phyloP scores from a whole-genome alignment of 1,140 invertebrate genomes.

The Lucilia sericata region DNA sequence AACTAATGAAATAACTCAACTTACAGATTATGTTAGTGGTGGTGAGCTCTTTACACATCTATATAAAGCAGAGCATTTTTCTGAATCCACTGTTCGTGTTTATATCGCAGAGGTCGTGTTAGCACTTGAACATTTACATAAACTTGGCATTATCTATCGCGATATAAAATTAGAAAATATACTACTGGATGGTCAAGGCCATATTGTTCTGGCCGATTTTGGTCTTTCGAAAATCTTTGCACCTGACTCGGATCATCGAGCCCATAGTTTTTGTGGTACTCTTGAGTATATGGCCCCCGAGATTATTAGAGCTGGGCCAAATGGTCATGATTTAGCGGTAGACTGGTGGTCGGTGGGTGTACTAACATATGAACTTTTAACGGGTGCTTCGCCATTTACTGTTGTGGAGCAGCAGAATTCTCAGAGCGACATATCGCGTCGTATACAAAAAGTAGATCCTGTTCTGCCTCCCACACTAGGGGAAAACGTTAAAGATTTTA shows the following conservation, averaged over 20 bases:
- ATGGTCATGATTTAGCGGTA: constrained; percentile 92
- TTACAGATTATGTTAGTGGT: constrained; percentile 91
- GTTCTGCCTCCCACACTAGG: constrained; percentile 82
- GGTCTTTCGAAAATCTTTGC: constrained; percentile 86
- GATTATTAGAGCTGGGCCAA: constrained; percentile 83
- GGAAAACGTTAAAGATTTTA: constrained; percentile 74
- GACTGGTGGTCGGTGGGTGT: constrained; percentile 99
- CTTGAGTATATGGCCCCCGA: constrained; percentile 98
- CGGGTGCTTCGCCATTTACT: constrained; percentile 97
- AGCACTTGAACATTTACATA: constrained; percentile 91
- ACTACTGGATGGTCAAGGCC: constrained; percentile 86
- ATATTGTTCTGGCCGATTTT: constrained; percentile 93
- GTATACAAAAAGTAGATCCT: constrained; percentile 88
- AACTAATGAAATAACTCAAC: too few relatives aligned
- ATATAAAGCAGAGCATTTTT: constrained; percentile 88
- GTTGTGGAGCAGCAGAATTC: constrained; percentile 92
- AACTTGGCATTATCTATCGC: constrained; percentile 92
- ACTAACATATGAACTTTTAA: constrained; percentile 95
- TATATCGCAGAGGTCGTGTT: constrained; percentile 94
- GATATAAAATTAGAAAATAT: constrained; percentile 97
- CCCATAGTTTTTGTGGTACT: constrained; percentile 98
- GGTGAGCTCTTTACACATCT: constrained; percentile 94
- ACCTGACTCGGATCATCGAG: constrained; percentile 72
- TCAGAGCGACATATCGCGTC: constrained; percentile 91
- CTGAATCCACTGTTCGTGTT: constrained; percentile 85